Evolutionary conservation across 2,797 vertebrate genomes (phyloP).

Genomic region (Setipinna tenuifilis): DNA sequence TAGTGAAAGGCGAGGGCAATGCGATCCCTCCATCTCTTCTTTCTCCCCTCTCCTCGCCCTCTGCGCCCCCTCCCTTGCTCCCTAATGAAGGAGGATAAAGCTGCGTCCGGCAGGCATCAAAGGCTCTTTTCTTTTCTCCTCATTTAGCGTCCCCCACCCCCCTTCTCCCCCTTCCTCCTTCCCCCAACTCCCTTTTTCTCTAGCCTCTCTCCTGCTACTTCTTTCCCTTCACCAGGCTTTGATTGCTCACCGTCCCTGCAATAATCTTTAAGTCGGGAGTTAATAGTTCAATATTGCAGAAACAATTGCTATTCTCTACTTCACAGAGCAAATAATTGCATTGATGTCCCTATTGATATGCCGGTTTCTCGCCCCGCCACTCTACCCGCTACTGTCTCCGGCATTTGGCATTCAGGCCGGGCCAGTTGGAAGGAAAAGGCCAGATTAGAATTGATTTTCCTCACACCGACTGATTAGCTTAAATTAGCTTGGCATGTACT

Average conservation of each 20-base stretch:
- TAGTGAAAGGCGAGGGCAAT: not conserved
- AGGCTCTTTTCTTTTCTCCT: constrained; percentile 37
- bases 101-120: constrained; percentile 40
- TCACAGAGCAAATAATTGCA: constrained; percentile 58
- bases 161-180: not conserved
- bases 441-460: constrained; percentile 50
- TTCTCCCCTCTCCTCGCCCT: constrained; percentile 13
- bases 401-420: constrained; percentile 13
- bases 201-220: not conserved
- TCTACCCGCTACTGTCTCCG: not conserved
- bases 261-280: constrained; percentile 54
- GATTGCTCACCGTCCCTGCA: constrained; percentile 46
- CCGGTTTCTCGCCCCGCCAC: constrained; percentile 45
- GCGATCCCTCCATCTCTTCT: not conserved
- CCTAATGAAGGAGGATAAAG: constrained; percentile 42
- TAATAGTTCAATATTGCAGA: constrained; percentile 59
- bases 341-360: constrained; percentile 51
- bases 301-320: constrained; percentile 62
- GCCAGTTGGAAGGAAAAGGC: constrained; percentile 31
- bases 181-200: not conserved
- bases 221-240: constrained; percentile 5
- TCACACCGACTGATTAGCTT: constrained; percentile 38
- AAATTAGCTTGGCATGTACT: constrained; percentile 49
- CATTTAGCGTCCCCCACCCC: constrained; percentile 6
- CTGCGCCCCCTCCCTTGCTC: constrained; percentile 35